Percentiles rank a stretch among this genome's conserved stretches.
phyloP scores from a whole-genome alignment of 2,113 vertebrate genomes.

The Astur gentilis region DNA sequence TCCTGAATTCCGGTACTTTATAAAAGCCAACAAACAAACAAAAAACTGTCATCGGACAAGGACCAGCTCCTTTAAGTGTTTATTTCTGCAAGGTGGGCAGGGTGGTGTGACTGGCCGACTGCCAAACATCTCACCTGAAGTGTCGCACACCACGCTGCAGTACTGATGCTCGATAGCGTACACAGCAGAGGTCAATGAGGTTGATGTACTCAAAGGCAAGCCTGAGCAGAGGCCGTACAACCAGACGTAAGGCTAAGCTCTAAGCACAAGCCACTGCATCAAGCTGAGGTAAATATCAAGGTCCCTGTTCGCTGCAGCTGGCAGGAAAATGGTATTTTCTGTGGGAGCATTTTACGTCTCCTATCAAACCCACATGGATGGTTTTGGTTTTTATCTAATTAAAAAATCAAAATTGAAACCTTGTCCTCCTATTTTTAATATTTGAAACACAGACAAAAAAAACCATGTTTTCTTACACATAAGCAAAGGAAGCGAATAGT shows the following conservation, averaged over 20 bases:
- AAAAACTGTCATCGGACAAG: background rate
- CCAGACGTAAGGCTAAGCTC: background rate
- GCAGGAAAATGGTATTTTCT: background rate
- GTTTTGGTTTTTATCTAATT: accelerated
- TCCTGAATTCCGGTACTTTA: background rate
- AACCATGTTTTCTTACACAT: background rate
- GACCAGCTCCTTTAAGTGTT: background rate
- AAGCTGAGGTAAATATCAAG: background rate
- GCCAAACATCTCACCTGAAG: background rate
- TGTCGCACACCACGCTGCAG: background rate
- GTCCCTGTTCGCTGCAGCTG: background rate
- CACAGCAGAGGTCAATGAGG: background rate
- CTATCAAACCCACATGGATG: background rate
- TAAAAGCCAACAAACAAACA: background rate
- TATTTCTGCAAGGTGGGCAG: background rate
- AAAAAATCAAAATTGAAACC: background rate
- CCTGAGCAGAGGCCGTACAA: background rate
- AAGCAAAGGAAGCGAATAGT: slow-evolving; percentile 24
- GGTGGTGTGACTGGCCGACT: background rate
- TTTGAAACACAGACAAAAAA: background rate
- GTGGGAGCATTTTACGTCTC: background rate
- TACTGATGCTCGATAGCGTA: background rate
- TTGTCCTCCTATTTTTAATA: background rate
- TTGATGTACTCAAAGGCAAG: background rate
- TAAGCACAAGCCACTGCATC: background rate